Evolutionary conservation across 2,888 invertebrate species (phyloP), one percentile per base, ranked within the genome.

Genomic region (Drosophila vallismaia): DNA sequence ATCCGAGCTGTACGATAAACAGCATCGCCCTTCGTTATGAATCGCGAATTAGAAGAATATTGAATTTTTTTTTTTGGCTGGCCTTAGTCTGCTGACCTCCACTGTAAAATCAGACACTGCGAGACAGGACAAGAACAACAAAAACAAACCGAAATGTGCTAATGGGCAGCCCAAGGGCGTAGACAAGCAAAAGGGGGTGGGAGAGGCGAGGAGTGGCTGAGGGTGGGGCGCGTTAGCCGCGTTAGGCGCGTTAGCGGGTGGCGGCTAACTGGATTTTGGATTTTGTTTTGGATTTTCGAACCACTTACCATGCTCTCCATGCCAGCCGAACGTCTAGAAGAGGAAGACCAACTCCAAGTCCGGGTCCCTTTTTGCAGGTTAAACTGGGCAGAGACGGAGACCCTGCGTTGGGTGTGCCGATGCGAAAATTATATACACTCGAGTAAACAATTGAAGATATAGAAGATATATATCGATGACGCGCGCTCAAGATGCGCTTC

Each of bases 391-490:
- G 19, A 19, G 19, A 19, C 19, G 19, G 19, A 19, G 19, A 19
- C 19, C 19, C 19, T 19, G 19, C 19, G 19, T 19, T 70, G 70
- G 63, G 72, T 62, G 68, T 71, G 70, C 54, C 54, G 71, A 54
- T 46, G 63, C 54, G 59, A 60, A 69, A 71, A 46, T 40, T 12
- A 69, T 71, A 71, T 52, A 69, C 71, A 44, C 60, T 28, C 60
- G 64, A 33, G 66, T 66, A 66, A 66, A 66, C 66, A 66, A 66
- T 64, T 64, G 48, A 50, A 50, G 48, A 60, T 26, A 54, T 38
- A 58, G 44, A 24, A 44, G 44, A 44, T 44, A 44, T 44, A 53
- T 64, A 66, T 64, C 53, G 66, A 53, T 66, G 64, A 66, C 66
- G 55, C 67, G 49, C 50, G 40, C 49, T 42, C 62, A 54, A 57